These are phyloP conservation scores for Oryzias curvinotus DNA, from an alignment of 2,113 vertebrate genomes.

Conservation along the genomic window DNA sequence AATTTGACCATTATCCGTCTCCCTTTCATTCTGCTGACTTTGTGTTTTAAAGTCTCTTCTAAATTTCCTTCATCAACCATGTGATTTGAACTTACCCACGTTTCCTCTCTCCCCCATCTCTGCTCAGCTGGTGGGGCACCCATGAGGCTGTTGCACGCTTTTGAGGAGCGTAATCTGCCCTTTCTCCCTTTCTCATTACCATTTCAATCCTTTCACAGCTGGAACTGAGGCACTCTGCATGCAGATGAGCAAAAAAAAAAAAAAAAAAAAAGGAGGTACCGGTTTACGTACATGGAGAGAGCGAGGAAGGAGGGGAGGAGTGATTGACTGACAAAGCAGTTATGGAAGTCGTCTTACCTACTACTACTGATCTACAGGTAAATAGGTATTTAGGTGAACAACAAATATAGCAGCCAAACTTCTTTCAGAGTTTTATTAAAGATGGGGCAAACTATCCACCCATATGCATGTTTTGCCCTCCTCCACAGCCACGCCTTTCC, in stretches of 20 bases:
- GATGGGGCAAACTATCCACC: no score
- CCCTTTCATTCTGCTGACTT: background rate
- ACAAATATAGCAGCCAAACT: no score
- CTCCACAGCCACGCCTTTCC: no score
- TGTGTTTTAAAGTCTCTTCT: conserved; percentile 3
- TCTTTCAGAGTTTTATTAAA: no score
- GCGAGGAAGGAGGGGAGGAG: background rate
- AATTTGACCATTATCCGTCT: background rate
- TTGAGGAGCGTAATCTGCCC: conserved; percentile 61
- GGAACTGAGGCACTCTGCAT: conserved; percentile 66
- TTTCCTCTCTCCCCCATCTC: conserved; percentile 12
- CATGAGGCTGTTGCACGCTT: conserved; percentile 48
- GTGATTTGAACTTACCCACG: conserved; percentile 9
- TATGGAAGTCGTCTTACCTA: conserved; percentile 6
- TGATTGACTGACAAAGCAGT: conserved; percentile 29
- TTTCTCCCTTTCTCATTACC: conserved; percentile 67
- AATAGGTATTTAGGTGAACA: no score
- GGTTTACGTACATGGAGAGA: conserved; percentile 28
- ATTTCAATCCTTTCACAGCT: conserved; percentile 79
- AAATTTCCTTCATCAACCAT: conserved; percentile 11
- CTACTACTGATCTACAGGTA: no score
- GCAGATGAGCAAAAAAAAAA: conserved; percentile 58
- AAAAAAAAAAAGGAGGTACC: conserved; percentile 12
- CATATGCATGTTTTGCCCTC: no score
- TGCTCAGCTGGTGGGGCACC: conserved; percentile 53